These are phyloP conservation scores for Conomelus anceps DNA, from an alignment of 2,888 invertebrate species.

Conservation along the genomic window DNA sequence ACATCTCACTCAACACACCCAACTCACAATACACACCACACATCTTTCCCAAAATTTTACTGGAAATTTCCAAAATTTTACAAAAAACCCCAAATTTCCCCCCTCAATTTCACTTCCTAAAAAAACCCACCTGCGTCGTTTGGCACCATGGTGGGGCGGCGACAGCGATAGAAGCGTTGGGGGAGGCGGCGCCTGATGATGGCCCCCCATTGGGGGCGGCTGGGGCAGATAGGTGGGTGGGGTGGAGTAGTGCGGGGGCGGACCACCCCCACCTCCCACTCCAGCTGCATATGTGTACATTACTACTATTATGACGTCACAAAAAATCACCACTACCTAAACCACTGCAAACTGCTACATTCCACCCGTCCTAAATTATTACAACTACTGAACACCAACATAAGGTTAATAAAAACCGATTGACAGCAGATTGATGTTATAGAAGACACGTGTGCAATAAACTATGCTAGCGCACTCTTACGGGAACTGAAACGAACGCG, in stretches of 20 bases:
- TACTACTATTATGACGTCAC: too few species aligned
- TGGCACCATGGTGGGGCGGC: neutral
- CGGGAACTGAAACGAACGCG: neutral
- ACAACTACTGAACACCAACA: too few species aligned
- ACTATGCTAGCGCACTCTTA: neutral
- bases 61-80: too few species aligned
- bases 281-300: neutral
- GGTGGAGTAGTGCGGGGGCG: conserved; percentile 10
- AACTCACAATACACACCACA: too few species aligned
- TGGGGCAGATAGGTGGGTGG: conserved; percentile 22
- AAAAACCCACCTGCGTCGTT: neutral
- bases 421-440: neutral
- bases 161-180: neutral
- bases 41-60: too few species aligned
- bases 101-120: neutral
- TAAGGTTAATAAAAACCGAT: too few species aligned
- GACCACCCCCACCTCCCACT: neutral
- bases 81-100: neutral
- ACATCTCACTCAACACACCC: too few species aligned
- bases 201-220: neutral
- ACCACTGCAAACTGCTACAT: too few species aligned
- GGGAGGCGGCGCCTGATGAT: neutral
- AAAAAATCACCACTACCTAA: too few species aligned
- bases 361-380: too few species aligned
- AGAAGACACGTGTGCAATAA: neutral